Base-by-base conservation (phyloP, 2,888 invertebrate species). In the Cataglyphis albicans region DNA sequence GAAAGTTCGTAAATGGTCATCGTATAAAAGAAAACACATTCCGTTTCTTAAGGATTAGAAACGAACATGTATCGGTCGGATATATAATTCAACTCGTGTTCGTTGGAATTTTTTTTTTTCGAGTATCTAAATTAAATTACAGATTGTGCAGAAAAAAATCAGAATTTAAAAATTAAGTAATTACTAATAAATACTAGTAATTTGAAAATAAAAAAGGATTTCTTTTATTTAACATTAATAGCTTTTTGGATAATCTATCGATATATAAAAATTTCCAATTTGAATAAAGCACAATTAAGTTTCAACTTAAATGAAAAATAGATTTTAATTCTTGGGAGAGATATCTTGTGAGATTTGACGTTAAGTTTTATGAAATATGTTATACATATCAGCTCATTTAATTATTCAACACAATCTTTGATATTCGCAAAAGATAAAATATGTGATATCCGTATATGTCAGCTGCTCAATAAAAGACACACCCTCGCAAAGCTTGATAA, bases 361-460 rank as follows among this genome's bases (percentile, higher is more conserved):
- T 55, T 9, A 5, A 57, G 15, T 57, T 57, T 52, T 41, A 67
- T 35, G 21, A 72, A 35, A 44, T 48, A 38, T 25, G 18, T 12
- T 7, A 9, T 6, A n/a, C 4, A 61, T 59, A 25, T 25, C n/a
- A 59, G 2, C 1, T 18, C 4, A 25, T 72, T 80, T 80, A 44
- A 72, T 59, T 48, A 80, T 72, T 72, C 72, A 80, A 6, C 21
- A 5, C 29, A 9, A 41, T 12, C 29, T 59, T 68, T 78, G 44
- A 7, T 70, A 80, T 80, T 72, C 72, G n/a, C n/a, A 44, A n/a
- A 78, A 21, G 18, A 59, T 48, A 7, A 59, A 59, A 55, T 29
- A 29, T 35, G 25, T 44, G 9, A 59, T 35, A 70, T 78, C 44
- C 59, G 9, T 70, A 80, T 9, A 48, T 55, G 3, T 57, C 21